Percentiles rank a stretch among this genome's conserved stretches.
Conservation (phyloP, 2,888 invertebrate genomes). For the Cheilosia impressa region DNA sequence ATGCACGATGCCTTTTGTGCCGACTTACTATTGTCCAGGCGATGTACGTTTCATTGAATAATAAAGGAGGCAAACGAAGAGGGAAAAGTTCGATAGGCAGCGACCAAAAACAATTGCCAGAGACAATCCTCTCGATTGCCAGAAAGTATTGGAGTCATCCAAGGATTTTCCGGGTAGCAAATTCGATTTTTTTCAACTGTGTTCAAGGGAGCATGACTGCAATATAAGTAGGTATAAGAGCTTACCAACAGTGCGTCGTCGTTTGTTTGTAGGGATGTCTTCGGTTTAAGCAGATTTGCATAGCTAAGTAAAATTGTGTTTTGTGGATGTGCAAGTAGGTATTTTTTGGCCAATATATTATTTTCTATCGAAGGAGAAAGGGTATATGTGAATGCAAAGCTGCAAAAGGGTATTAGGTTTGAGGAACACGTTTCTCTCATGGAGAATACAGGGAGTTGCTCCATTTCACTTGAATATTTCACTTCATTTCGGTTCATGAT, state of each 20-base stretch:
- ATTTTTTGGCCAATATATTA: slow-evolving; percentile 10
- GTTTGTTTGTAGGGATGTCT: not conserved
- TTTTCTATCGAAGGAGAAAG: not conserved
- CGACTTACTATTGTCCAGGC: slow-evolving; percentile 50
- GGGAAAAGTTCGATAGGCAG: not conserved
- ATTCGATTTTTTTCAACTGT: not conserved
- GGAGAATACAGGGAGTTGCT: not conserved
- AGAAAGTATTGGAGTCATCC: slow-evolving; percentile 3
- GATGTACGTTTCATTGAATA: slow-evolving; percentile 67
- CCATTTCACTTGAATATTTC: slow-evolving; percentile 9
- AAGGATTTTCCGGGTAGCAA: slow-evolving; percentile 2
- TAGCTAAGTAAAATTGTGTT: slow-evolving; percentile 1
- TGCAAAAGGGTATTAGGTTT: not conserved
- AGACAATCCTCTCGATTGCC: slow-evolving; percentile 15
- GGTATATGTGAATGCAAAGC: not conserved
- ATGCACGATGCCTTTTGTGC: slow-evolving; percentile 10
- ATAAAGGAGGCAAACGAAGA: slow-evolving; percentile 52
- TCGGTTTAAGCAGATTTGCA: slow-evolving; percentile 46
- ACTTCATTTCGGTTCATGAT: slow-evolving; percentile 46
- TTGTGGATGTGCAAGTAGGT: slow-evolving; percentile 1
- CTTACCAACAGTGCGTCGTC: not conserved
- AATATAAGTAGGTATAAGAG: not conserved
- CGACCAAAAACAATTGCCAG: not conserved
- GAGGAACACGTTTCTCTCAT: not conserved
- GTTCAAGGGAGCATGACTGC: not conserved